Conservation (phyloP, 2,113 vertebrate genomes). For the Dipodomys spectabilis region DNA sequence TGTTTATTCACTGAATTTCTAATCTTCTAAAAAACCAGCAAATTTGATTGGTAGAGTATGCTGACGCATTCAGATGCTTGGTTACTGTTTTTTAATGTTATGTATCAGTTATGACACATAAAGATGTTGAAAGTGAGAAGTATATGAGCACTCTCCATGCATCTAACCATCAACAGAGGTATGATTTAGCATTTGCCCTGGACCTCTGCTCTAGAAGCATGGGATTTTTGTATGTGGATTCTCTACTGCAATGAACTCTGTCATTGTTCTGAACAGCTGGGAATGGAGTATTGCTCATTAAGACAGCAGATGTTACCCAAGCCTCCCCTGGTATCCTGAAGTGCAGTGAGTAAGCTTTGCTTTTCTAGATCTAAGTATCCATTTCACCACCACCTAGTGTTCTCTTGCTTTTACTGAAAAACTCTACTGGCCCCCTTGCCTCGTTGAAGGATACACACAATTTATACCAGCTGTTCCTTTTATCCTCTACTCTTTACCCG, state of each 20-base stretch:
- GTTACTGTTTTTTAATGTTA: conserved; percentile 7
- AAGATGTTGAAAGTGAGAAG: background rate
- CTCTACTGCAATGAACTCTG: conserved; percentile 51
- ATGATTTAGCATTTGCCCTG: conserved; percentile 63
- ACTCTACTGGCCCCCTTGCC: background rate
- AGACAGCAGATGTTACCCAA: conserved; percentile 41
- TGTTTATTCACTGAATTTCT: background rate
- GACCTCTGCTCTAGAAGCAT: conserved; percentile 15
- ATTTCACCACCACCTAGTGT: conserved; percentile 50
- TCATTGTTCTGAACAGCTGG: conserved; percentile 66
- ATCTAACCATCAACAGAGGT: conserved; percentile 61
- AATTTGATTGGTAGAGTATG: background rate
- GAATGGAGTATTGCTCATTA: conserved; percentile 55
- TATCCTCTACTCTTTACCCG: background rate
- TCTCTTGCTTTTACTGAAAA: conserved; percentile 35
- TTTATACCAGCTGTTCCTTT: conserved; percentile 50
- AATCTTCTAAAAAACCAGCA: background rate
- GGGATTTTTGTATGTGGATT: conserved; percentile 33
- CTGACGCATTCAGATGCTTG: background rate
- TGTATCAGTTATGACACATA: background rate
- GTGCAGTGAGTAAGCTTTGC: background rate
- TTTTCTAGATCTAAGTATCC: background rate
- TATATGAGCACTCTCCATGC: background rate
- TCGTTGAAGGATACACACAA: conserved; percentile 67
- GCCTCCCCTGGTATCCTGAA: conserved; percentile 32